Conservation (phyloP, 2,888 invertebrate genomes). For the Lepas anatifera region DNA sequence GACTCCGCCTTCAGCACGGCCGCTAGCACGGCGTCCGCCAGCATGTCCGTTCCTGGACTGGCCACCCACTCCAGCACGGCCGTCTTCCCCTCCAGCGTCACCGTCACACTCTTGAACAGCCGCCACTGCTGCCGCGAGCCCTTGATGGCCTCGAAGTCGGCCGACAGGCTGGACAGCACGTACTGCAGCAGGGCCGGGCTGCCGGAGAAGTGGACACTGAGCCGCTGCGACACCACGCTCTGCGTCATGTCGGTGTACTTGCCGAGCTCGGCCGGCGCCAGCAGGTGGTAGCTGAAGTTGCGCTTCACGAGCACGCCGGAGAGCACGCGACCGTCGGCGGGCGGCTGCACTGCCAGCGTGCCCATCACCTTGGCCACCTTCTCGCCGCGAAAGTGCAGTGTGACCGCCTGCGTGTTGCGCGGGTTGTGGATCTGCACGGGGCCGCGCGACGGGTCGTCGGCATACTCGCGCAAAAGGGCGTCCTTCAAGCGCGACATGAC, state of each 20-base stretch:
- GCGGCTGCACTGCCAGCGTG: conserved; percentile 66
- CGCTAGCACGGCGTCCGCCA: conserved; percentile 86
- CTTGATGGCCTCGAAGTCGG: conserved; percentile 54
- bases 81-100: conserved; percentile 49
- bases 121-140: conserved; percentile 39
- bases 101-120: conserved; percentile 70
- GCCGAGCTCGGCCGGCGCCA: conserved; percentile 79
- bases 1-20: conserved; percentile 57
- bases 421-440: conserved; percentile 89
- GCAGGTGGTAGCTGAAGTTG: conserved; percentile 94
- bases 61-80: conserved; percentile 61
- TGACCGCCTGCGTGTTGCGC: conserved; percentile 83
- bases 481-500: conserved; percentile 96
- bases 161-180: conserved; percentile 64
- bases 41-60: conserved; percentile 94
- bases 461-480: conserved; percentile 85
- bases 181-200: conserved; percentile 57
- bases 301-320: conserved; percentile 92
- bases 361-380: conserved; percentile 98
- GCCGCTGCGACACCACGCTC: conserved; percentile 82
- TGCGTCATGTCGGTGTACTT: conserved; percentile 94
- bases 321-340: conserved; percentile 60
- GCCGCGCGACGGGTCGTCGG: conserved; percentile 54
- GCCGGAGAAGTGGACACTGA: conserved; percentile 77
- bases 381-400: conserved; percentile 89